Percentiles rank a stretch among this genome's conserved stretches.
Conservation (phyloP, 2,888 invertebrate species). For the Pristionchus japonicus region DNA sequence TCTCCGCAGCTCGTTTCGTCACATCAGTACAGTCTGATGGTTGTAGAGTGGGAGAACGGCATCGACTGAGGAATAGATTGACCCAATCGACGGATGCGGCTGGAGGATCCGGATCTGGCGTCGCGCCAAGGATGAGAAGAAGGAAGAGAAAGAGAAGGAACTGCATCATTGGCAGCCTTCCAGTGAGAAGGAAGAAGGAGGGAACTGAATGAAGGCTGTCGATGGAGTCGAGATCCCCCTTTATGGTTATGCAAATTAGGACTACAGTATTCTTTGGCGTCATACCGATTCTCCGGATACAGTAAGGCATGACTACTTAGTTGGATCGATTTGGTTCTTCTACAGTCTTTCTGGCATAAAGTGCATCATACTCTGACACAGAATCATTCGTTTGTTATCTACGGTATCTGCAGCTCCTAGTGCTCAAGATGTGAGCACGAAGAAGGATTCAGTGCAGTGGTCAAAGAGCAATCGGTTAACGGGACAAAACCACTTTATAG, state of each 20-base stretch:
- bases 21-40: not conserved
- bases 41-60: not conserved
- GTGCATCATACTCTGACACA: no score
- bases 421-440: no score
- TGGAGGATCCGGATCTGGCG: not conserved
- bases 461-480: not conserved
- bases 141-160: not conserved
- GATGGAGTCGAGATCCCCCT: not conserved
- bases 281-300: no score
- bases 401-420: no score
- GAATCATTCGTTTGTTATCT: no score
- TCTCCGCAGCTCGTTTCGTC: not conserved
- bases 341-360: no score
- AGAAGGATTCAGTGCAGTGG: not conserved
- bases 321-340: no score
- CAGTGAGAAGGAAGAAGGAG: not conserved
- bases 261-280: not conserved
- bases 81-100: not conserved
- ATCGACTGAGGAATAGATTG: not conserved
- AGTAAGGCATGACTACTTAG: no score
- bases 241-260: not conserved
- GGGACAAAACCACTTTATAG: not conserved
- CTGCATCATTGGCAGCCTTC: not conserved
- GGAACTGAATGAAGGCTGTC: not conserved
- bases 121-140: not conserved